Percentiles rank a stretch among this genome's conserved stretches.
phyloP scores from a whole-genome alignment of 2,113 vertebrate genomes.

The Tursiops truncatus region DNA sequence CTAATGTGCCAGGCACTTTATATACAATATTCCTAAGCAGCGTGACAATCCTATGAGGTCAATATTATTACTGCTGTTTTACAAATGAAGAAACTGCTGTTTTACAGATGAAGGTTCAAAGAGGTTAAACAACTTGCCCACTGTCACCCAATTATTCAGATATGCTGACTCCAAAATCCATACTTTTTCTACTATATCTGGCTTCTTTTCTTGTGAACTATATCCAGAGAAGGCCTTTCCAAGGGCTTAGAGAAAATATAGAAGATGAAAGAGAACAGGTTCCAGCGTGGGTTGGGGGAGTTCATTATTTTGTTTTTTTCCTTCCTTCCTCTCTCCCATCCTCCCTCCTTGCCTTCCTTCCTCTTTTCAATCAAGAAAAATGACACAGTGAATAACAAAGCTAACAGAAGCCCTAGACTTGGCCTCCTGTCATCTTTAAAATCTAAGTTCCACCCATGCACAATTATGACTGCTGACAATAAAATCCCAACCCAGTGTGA shows the following conservation, averaged over 20 bases:
- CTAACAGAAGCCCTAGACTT: constrained; percentile 22
- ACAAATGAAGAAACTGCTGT: not conserved
- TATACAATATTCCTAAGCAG: not conserved
- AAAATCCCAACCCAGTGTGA: constrained; percentile 74
- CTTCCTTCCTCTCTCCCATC: not conserved
- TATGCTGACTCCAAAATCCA: not conserved
- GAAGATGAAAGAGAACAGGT: not conserved
- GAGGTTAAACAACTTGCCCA: not conserved
- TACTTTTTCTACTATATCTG: not conserved
- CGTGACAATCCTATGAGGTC: not conserved
- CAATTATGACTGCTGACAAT: constrained; percentile 62
- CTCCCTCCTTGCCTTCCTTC: not conserved
- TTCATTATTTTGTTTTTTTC: not conserved
- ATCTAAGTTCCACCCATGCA: constrained; percentile 51
- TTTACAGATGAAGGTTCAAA: not conserved
- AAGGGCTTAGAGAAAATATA: not conserved
- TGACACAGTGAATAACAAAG: constrained; percentile 17
- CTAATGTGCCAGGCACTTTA: not conserved
- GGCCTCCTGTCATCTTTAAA: constrained; percentile 50
- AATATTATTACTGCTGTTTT: not conserved
- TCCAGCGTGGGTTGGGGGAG: not conserved
- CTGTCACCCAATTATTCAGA: constrained; percentile 1
- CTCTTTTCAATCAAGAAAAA: constrained; percentile 31
- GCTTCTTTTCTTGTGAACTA: not conserved
- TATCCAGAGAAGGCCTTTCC: not conserved